These are phyloP conservation scores for Otus scops DNA, from an alignment of 2,797 vertebrate genomes.

Conservation along the genomic window DNA sequence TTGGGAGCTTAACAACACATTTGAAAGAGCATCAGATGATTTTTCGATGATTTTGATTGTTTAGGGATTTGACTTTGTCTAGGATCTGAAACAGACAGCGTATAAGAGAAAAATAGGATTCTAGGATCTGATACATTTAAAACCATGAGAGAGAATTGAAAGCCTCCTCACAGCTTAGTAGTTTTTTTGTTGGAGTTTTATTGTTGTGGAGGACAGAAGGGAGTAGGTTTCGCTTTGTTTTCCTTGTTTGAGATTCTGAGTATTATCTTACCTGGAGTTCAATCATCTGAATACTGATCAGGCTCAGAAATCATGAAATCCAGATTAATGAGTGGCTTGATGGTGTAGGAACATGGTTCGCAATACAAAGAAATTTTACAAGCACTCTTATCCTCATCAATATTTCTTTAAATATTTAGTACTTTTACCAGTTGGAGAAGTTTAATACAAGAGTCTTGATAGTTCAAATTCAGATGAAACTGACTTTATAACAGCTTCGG, in stretches of 20 bases:
- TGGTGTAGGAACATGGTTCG: background rate
- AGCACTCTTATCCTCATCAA: fast-evolving
- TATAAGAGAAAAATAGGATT: background rate
- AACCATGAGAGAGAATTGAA: background rate
- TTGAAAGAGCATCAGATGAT: background rate
- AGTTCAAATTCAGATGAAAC: background rate
- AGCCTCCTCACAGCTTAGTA: background rate
- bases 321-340: background rate
- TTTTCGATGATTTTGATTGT: background rate
- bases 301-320: background rate
- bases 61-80: background rate
- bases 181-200: background rate
- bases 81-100: background rate
- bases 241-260: background rate
- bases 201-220: background rate
- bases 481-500: background rate
- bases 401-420: background rate
- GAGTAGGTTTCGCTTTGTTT: background rate
- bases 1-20: background rate
- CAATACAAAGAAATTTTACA: background rate
- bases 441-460: background rate
- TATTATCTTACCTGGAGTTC: background rate
- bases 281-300: background rate
- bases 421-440: background rate
- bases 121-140: background rate